Conservation (phyloP, 1,140 invertebrate genomes). For the Macrosteles quadrilineatus region DNA sequence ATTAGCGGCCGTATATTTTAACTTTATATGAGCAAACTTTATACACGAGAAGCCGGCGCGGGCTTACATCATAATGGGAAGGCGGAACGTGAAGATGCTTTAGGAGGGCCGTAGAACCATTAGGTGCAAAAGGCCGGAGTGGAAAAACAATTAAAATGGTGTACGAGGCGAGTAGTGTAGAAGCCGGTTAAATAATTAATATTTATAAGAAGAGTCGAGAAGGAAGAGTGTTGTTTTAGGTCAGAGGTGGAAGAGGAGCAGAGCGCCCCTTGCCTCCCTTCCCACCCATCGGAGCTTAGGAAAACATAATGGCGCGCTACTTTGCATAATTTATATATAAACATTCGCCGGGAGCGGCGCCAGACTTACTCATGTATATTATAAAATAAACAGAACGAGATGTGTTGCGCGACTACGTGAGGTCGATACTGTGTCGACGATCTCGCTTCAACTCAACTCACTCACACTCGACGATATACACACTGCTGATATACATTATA, state of each 20-base stretch:
- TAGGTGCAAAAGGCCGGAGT: constrained; percentile 10
- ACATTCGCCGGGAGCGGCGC: constrained; percentile 21
- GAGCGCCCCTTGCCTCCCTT: background rate
- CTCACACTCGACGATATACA: too few relatives aligned
- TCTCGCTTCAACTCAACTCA: too few relatives aligned
- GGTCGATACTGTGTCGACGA: constrained; percentile 13
- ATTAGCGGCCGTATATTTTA: constrained; percentile 21
- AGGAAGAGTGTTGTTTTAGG: constrained; percentile 28
- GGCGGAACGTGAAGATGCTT: background rate
- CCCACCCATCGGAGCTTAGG: background rate
- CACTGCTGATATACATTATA: too few relatives aligned
- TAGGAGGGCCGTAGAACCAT: background rate
- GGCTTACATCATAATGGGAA: constrained; percentile 22
- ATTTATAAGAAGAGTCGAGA: constrained; percentile 6
- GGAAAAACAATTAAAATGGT: constrained; percentile 23
- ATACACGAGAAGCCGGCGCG: constrained; percentile 9
- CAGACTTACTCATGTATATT: constrained; percentile 32
- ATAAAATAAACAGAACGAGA: constrained; percentile 28
- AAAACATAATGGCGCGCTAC: constrained; percentile 28
- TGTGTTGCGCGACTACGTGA: constrained; percentile 21
- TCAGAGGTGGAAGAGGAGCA: background rate
- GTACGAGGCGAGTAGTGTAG: constrained; percentile 15
- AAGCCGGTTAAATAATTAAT: constrained; percentile 28
- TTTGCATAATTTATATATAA: constrained; percentile 33
- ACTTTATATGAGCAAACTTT: constrained; percentile 20